Evolutionary conservation across 2,797 vertebrate genomes (phyloP), one percentile per base, ranked within the genome.

Genomic region (Holocentrus rufus): DNA sequence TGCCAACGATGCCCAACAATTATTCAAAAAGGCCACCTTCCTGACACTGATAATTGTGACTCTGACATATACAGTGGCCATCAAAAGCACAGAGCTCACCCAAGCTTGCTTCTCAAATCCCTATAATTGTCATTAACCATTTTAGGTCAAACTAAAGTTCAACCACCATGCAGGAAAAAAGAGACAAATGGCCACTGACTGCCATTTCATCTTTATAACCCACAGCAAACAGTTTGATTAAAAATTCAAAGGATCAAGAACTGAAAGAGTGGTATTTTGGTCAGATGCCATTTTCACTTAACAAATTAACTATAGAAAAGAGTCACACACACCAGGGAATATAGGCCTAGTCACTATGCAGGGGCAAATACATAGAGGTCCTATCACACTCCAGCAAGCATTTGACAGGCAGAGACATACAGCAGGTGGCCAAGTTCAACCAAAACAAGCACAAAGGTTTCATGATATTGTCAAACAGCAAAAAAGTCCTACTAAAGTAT

Each of bases 31-130:
- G 55, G 46, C 18, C 60, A 60, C 39, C 49, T 54, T 27, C 18
- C 13, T 53, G 44, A 42, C 55, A 65, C 23, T 42, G 20, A 20
- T 65, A 72, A 47, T 49, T 55, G 49, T 17, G 9, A 17, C 68
- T 15, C 11, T 66, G 75, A 59, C 75, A 72, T 77, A 72, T 66
- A 71, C 62, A 72, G 18, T 27, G 14, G 46, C 50, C 27, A 27
- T n/a, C 36, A 30, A 30, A 60, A 66, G 39, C 22, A 2, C 44
- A 23, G n/a, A 47, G 50, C 39, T 64, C 39, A 27, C 42, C 25
- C 23, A 52, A 42, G 54, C 31, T 10, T 34, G n/a, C 56, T 57
- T 61, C 11, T 54, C 42, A 27, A 36, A 62, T 46, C 49, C 56
- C 44, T 30, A 62, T 68, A 36, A 55, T 65, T 72, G 30, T 47